Conservation (phyloP, 2,888 invertebrate species). For the Hedya salicella region DNA sequence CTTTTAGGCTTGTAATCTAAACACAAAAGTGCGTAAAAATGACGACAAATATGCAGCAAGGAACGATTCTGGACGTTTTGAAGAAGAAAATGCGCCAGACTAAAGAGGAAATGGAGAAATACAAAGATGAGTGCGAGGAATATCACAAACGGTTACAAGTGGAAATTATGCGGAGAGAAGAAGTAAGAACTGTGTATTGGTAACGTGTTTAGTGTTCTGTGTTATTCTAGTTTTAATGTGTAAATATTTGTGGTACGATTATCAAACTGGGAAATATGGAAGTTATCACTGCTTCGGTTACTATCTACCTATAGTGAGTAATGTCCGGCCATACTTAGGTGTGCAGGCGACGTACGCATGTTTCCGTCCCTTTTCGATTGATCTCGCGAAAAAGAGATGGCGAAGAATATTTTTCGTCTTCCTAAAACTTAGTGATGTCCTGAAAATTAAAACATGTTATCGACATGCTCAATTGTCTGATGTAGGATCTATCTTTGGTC, state of each 20-base stretch:
- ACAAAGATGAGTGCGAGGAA: conserved; percentile 98
- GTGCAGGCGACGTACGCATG: conserved; percentile 84
- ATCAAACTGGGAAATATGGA: conserved; percentile 60
- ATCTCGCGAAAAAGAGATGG: conserved; percentile 72
- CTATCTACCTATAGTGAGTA: conserved; percentile 84
- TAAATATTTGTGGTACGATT: conserved; percentile 59
- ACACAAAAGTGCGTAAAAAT: conserved; percentile 86
- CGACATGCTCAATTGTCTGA: conserved; percentile 33
- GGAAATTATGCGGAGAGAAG: conserved; percentile 98
- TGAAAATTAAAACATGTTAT: conserved; percentile 50
- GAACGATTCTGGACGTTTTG: conserved; percentile 97
- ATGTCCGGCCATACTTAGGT: conserved; percentile 85
- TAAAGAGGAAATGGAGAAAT: conserved; percentile 99
- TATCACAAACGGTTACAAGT: conserved; percentile 97
- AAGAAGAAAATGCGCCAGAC: conserved; percentile 99
- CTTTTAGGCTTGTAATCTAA: conserved; percentile 69
- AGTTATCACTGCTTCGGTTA: conserved; percentile 74
- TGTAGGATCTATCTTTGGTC: conserved; percentile 35
- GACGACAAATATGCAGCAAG: conserved; percentile 96
- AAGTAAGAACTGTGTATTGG: conserved; percentile 91
- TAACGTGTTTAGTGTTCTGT: conserved; percentile 72
- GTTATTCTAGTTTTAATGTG: conserved; percentile 59
- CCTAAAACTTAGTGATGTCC: conserved; percentile 62
- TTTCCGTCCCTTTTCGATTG: conserved; percentile 78
- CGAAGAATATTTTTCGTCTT: conserved; percentile 63